These are phyloP conservation scores for Lanistes nyassanus DNA, from an alignment of 1,140 invertebrate species.

Conservation along the genomic window DNA sequence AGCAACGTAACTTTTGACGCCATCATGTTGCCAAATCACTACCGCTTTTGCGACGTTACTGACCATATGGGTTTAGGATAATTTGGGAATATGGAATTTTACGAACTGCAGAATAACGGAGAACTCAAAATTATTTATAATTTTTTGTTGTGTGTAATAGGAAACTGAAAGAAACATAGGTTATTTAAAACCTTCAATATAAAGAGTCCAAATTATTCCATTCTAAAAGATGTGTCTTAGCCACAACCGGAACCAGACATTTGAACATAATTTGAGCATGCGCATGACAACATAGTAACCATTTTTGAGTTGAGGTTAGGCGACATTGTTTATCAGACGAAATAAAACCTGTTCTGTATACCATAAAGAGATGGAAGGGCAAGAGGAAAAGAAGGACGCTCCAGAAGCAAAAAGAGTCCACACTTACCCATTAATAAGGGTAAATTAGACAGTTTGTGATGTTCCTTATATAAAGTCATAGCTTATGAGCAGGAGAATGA, in stretches of 20 bases:
- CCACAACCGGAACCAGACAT: too few species aligned
- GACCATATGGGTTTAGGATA: too few species aligned
- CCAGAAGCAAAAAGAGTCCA: slow-evolving; percentile 38
- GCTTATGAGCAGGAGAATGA: too few species aligned
- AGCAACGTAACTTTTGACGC: not conserved
- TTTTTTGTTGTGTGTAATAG: too few species aligned
- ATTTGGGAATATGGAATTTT: too few species aligned
- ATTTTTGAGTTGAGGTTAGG: slow-evolving; percentile 21
- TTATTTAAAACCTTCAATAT: too few species aligned
- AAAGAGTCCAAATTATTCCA: too few species aligned
- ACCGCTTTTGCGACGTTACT: slow-evolving; percentile 3
- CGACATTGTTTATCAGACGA: slow-evolving; percentile 7
- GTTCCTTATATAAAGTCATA: too few species aligned
- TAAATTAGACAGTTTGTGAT: slow-evolving; percentile 21
- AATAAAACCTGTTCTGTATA: not conserved
- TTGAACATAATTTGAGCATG: slow-evolving; percentile 19
- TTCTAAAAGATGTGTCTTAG: too few species aligned
- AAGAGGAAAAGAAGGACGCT: slow-evolving; percentile 36
- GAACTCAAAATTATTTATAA: too few species aligned
- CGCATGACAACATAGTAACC: slow-evolving; percentile 28
- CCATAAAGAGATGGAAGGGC: slow-evolving; percentile 25
- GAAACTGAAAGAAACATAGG: too few species aligned
- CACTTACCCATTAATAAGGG: slow-evolving; percentile 39
- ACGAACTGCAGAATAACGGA: too few species aligned
- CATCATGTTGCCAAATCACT: slow-evolving; percentile 24